These are phyloP conservation scores for Lasioglossum calceatum DNA, from an alignment of 2,888 invertebrate genomes.

Conservation along the genomic window DNA sequence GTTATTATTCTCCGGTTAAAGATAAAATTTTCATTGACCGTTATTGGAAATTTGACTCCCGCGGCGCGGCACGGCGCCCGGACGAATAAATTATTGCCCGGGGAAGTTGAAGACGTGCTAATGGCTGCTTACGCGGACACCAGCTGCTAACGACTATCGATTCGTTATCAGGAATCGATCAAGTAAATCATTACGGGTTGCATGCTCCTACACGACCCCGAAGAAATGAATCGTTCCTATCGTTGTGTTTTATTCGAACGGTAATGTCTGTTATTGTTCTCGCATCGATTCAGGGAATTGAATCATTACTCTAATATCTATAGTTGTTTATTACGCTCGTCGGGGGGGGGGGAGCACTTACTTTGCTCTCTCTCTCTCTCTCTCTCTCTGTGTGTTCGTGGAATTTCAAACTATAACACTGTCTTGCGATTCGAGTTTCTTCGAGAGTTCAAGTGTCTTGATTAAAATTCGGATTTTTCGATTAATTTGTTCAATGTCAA, in stretches of 20 bases:
- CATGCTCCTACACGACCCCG: not conserved
- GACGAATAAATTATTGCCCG: constrained; percentile 12
- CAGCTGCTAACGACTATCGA: constrained; percentile 31
- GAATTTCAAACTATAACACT: not conserved
- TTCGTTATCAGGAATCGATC: constrained; percentile 23
- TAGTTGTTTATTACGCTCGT: not conserved
- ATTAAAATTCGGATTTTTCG: not conserved
- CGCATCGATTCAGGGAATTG: constrained; percentile 9
- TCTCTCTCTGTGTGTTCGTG: not conserved
- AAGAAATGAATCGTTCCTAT: not conserved
- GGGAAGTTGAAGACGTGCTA: constrained; percentile 18
- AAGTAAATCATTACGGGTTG: constrained; percentile 1
- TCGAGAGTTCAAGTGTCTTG: not conserved
- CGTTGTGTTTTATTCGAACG: not conserved
- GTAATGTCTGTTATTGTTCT: constrained; percentile 11
- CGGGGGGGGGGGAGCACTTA: too few species aligned
- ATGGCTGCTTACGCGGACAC: not conserved
- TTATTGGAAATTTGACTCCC: not conserved
- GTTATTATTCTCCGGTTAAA: constrained; percentile 34
- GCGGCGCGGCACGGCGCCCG: too few species aligned
- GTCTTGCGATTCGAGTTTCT: not conserved
- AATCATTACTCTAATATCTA: not conserved
- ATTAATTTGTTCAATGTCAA: too few species aligned
- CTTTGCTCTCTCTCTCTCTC: not conserved
- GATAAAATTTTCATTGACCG: constrained; percentile 34